phyloP scores from a whole-genome alignment of 2,113 vertebrate genomes.

The Mus spicilegus region DNA sequence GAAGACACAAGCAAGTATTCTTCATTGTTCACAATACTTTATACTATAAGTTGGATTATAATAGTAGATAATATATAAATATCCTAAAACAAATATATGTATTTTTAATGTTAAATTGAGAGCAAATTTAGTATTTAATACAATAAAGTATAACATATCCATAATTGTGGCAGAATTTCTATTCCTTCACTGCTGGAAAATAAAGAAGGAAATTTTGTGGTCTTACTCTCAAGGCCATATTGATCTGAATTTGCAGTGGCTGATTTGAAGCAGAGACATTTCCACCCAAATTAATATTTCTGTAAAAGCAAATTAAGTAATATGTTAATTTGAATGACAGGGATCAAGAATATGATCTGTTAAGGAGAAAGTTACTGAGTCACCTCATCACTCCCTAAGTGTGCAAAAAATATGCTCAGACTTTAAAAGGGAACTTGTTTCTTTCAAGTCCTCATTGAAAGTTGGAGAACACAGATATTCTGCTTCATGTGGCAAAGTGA shows the following conservation, averaged over 20 bases:
- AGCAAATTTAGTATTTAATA: not conserved
- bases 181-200: not conserved
- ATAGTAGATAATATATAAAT: not conserved
- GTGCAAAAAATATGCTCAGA: not conserved
- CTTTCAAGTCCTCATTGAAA: not conserved
- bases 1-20: not conserved
- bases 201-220: not conserved
- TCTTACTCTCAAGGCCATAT: not conserved
- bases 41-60: not conserved
- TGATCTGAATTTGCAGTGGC: not conserved
- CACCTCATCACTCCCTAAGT: not conserved
- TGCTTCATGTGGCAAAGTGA: not conserved
- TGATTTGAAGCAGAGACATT: not conserved
- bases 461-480: not conserved
- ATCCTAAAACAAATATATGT: not conserved
- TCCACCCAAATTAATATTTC: constrained; percentile 35
- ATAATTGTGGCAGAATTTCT: not conserved
- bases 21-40: not conserved
- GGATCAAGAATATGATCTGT: not conserved
- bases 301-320: constrained; percentile 17
- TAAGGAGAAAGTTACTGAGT: not conserved
- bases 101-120: not conserved
- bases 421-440: constrained; percentile 33
- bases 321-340: constrained; percentile 30
- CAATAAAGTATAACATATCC: not conserved